A percentile compares a stretch with the other conserved stretches of the same genome.
These are phyloP conservation scores for Pogoniulus pusillus DNA, from an alignment of 2,797 vertebrate genomes.

Conservation along the genomic window DNA sequence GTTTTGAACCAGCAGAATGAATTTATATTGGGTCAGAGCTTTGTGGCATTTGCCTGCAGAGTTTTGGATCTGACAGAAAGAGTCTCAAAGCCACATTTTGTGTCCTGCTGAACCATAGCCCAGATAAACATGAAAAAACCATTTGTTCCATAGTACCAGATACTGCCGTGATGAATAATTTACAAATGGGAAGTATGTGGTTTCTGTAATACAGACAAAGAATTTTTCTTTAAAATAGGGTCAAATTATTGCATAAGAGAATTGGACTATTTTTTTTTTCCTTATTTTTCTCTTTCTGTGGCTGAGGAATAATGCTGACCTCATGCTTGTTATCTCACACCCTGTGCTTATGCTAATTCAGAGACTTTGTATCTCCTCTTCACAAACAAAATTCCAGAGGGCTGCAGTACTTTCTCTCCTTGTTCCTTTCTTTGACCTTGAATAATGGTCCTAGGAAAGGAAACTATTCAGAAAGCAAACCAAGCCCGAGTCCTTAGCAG, in stretches of 20 bases:
- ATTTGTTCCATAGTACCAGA: neutral
- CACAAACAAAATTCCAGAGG: neutral
- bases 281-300: neutral
- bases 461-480: neutral
- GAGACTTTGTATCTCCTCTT: neutral
- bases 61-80: neutral
- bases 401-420: neutral
- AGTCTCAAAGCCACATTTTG: neutral
- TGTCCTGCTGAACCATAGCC: neutral
- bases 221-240: neutral
- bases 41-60: neutral
- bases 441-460: neutral
- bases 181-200: neutral
- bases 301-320: neutral
- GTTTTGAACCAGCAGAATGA: neutral
- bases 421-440: neutral
- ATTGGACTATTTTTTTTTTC: accelerated
- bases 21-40: neutral
- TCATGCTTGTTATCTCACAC: neutral
- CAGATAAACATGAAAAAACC: conserved; percentile 11
- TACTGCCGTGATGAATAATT: neutral
- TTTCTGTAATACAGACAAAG: neutral
- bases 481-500: neutral
- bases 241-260: neutral
- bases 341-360: neutral